Evolutionary conservation across 2,888 invertebrate species (phyloP).

Genomic region (Apamea anceps): DNA sequence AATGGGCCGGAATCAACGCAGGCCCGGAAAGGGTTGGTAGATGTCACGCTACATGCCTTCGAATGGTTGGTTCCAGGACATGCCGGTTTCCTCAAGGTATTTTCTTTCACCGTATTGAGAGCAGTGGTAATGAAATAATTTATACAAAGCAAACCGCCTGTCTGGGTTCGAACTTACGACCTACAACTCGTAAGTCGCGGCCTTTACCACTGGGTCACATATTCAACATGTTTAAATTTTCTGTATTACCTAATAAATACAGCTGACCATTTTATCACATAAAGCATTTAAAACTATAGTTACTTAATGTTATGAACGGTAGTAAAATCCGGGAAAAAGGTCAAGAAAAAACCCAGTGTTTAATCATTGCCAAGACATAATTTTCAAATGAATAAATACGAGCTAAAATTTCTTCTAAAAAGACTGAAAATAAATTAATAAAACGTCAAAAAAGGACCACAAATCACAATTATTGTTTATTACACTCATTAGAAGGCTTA

Average conservation of each 20-base stretch:
- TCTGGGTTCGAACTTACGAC: neutral
- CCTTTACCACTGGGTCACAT: neutral
- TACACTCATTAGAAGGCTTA: constrained; percentile 16
- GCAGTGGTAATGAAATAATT: neutral
- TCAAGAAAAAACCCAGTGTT: neutral
- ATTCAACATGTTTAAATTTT: neutral
- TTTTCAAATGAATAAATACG: neutral
- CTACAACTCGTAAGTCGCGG: neutral
- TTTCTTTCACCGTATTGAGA: neutral
- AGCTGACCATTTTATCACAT: neutral
- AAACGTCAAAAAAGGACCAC: neutral
- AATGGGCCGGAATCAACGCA: neutral
- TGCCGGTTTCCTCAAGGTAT: neutral
- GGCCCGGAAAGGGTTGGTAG: neutral
- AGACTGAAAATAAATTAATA: neutral
- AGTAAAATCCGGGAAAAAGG: neutral
- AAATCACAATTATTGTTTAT: constrained; percentile 20
- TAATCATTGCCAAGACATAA: constrained; percentile 7
- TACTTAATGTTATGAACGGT: neutral
- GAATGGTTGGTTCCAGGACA: neutral
- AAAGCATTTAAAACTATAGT: neutral
- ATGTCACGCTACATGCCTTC: too few relatives aligned
- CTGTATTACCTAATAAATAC: neutral
- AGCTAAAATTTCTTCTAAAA: neutral
- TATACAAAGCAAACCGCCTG: too few relatives aligned